Conservation (phyloP, 2,888 invertebrate genomes). For the Cotesia congregata region DNA sequence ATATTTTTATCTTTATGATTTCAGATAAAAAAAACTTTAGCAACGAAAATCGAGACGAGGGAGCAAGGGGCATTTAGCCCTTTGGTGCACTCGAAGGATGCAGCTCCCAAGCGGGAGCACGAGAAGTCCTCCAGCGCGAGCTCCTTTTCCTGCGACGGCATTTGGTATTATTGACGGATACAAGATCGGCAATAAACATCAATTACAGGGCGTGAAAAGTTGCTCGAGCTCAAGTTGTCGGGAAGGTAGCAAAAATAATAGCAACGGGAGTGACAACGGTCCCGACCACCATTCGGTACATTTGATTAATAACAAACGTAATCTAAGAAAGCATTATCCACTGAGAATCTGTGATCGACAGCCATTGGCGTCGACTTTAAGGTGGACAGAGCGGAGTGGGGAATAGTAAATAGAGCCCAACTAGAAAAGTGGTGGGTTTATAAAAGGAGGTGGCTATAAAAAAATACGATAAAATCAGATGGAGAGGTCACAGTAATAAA, state of each 20-base stretch:
- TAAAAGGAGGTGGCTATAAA: slow-evolving; percentile 50
- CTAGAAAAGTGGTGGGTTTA: slow-evolving; percentile 41
- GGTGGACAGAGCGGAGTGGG: slow-evolving; percentile 64
- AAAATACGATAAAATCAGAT: slow-evolving; percentile 46
- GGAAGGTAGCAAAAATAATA: slow-evolving; percentile 48
- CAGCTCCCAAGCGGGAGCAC: slow-evolving; percentile 71
- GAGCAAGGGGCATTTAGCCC: slow-evolving; percentile 69
- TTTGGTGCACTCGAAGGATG: slow-evolving; percentile 70
- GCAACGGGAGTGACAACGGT: slow-evolving; percentile 51
- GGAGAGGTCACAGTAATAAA: slow-evolving; percentile 33
- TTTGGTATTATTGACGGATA: slow-evolving; percentile 60
- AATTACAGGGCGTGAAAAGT: slow-evolving; percentile 48
- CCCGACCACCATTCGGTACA: slow-evolving; percentile 58
- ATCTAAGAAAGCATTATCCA: slow-evolving; percentile 60
- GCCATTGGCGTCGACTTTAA: slow-evolving; percentile 64
- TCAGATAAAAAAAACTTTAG: slow-evolving; percentile 57
- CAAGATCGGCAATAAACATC: slow-evolving; percentile 55
- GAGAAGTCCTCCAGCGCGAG: slow-evolving; percentile 67
- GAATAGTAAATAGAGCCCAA: slow-evolving; percentile 63
- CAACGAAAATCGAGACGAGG: slow-evolving; percentile 65
- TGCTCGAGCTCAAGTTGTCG: slow-evolving; percentile 51
- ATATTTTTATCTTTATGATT: slow-evolving; percentile 44
- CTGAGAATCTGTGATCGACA: slow-evolving; percentile 57
- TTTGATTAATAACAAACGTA: slow-evolving; percentile 58
- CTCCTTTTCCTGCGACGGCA: slow-evolving; percentile 58